Evolutionary conservation across 2,113 vertebrate genomes (phyloP), one percentile per base, ranked within the genome.

Genomic region (Chamaea fasciata): DNA sequence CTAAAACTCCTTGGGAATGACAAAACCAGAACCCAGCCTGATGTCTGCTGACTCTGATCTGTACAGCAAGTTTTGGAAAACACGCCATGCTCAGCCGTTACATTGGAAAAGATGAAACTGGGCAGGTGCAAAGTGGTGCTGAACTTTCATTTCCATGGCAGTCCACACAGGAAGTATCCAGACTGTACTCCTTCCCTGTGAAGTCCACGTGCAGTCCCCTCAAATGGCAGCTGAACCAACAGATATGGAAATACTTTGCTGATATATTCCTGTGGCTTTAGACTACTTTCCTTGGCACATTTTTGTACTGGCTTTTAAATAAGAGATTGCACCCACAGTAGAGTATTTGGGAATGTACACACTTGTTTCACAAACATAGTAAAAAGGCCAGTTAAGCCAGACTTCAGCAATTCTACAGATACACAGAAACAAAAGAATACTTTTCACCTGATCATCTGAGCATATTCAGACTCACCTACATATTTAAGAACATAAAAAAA

Each of bases 11-110:
- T 65, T 28, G 17, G 69, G 74, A 87, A 56, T 0, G 7, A 79
- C 56, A 84, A 42, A 89, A 68, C 2, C 49, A 42, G 75, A 70
- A 16, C 13, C 17, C 60, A 89, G 4, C 6, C 22, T 33, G 44
- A 53, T 14, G 41, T 56, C 11, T 82, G 77, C 47, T 1, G 3
- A 5, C 71, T 89, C 60, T 91, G 73, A 81, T 78, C 47, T n/a
- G 50, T 78, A 22, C 52, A 81, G 77, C n/a, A 83, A 73, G 68
- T 46, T 78, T 67, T 30, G 65, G 84, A 39, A 87, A 84, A 50
- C 73, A 35, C 0, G 3, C 16, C 2, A 2, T 1, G 15, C 65
- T 77, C 59, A 22, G 28, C 15, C 0, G 0, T 35, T n/a, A 27
- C 24, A 50, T 14, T 1, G 6, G 76, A 35, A 70, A 83, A 52